Percentiles rank a stretch among this genome's conserved stretches.
phyloP scores from a whole-genome alignment of 1,140 invertebrate species.

The Pseudomyrmex pallidus region DNA sequence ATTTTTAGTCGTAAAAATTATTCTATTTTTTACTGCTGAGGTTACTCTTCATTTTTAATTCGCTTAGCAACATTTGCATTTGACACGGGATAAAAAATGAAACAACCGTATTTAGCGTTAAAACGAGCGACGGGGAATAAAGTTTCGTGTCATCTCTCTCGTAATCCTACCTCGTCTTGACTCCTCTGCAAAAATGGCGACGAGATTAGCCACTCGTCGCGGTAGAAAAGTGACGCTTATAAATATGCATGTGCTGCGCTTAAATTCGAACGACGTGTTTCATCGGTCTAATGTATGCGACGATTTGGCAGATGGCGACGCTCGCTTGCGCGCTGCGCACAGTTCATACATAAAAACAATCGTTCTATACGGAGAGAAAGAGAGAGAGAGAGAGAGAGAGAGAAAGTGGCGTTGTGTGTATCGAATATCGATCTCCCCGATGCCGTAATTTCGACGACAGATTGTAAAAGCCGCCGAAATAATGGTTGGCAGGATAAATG shows the following conservation, averaged over 20 bases:
- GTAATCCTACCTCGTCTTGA: background rate
- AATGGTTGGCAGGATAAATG: slow-evolving; percentile 27
- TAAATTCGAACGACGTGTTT: slow-evolving; percentile 48
- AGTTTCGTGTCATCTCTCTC: background rate
- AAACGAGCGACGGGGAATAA: background rate
- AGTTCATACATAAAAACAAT: slow-evolving; percentile 48
- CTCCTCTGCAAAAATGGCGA: slow-evolving; percentile 18
- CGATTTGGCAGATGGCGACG: slow-evolving; percentile 39
- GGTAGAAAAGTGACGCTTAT: slow-evolving; percentile 30
- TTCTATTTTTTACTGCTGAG: background rate
- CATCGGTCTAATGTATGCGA: slow-evolving; percentile 47
- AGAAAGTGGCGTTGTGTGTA: background rate
- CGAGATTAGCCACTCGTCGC: slow-evolving; percentile 31
- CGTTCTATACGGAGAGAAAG: background rate
- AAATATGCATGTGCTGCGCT: slow-evolving; percentile 46
- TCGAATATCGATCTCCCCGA: slow-evolving; percentile 25
- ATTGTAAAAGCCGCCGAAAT: slow-evolving; percentile 38
- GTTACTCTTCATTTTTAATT: background rate
- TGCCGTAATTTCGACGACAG: slow-evolving; percentile 27
- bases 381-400: too few species aligned
- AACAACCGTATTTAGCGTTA: background rate
- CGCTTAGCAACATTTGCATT: background rate
- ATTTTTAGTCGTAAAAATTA: background rate
- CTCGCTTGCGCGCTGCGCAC: background rate
- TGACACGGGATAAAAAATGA: background rate